These are phyloP conservation scores for Clupea harengus DNA, from an alignment of 2,113 vertebrate genomes.

Conservation along the genomic window DNA sequence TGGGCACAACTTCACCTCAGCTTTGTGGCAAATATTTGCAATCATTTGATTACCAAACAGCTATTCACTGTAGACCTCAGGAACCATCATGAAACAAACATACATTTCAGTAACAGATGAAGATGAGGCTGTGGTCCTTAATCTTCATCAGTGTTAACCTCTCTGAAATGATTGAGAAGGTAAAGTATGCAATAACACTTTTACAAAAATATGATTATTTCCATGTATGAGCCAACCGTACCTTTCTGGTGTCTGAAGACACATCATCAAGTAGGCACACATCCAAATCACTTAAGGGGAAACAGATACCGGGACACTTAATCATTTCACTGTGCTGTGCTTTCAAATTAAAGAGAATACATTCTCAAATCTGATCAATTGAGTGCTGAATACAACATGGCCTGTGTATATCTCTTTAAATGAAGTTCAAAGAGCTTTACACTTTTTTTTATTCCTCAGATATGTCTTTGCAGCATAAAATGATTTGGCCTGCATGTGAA, in stretches of 20 bases:
- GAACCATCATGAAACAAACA: neutral
- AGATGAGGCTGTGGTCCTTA: neutral
- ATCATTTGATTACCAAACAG: neutral
- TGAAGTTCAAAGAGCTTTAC: no score
- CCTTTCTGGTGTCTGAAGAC: neutral
- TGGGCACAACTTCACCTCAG: conserved; percentile 43
- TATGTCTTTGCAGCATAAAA: no score
- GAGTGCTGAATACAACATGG: no score
- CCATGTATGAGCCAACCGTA: neutral
- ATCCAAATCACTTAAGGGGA: neutral
- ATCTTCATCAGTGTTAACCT: neutral
- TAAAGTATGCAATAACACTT: neutral
- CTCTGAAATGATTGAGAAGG: neutral
- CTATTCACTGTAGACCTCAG: neutral
- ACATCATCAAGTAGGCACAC: neutral
- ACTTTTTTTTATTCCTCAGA: no score
- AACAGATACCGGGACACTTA: neutral
- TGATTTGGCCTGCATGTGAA: no score
- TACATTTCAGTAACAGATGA: neutral
- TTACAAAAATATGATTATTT: neutral
- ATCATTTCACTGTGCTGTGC: neutral
- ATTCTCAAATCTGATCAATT: no score
- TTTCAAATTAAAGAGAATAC: neutral
- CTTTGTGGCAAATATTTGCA: neutral
- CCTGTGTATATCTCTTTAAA: no score